Percentiles rank a stretch among this genome's conserved stretches.
These are phyloP conservation scores for Crypturellus tataupa DNA, from an alignment of 2,797 vertebrate species.

Conservation along the genomic window DNA sequence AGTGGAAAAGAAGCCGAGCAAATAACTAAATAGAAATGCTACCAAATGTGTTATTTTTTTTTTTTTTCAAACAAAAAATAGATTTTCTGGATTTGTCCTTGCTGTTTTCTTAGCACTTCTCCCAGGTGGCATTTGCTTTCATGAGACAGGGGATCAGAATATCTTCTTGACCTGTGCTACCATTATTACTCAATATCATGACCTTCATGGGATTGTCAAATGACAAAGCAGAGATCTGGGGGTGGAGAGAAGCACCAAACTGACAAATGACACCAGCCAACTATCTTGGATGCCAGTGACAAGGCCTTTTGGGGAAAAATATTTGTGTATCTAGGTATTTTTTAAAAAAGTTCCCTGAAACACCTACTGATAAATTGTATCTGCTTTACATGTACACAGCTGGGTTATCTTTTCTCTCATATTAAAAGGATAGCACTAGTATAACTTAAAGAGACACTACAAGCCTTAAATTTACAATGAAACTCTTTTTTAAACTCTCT, in stretches of 20 bases:
- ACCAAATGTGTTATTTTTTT: background rate
- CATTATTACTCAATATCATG: slow-evolving; percentile 41
- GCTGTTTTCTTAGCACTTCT: background rate
- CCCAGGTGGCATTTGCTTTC: background rate
- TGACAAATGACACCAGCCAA: slow-evolving; percentile 34
- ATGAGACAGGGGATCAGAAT: background rate
- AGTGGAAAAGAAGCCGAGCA: background rate
- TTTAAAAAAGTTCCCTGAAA: background rate
- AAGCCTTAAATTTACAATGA: background rate
- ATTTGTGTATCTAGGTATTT: background rate
- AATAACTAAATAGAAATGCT: background rate
- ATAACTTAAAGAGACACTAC: background rate
- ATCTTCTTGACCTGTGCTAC: slow-evolving; percentile 57
- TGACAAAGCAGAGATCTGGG: slow-evolving; percentile 49
- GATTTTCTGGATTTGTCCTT: background rate
- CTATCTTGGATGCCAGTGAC: slow-evolving; percentile 6
- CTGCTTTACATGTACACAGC: rapidly evolving
- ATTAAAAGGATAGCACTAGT: background rate
- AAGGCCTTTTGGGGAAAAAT: background rate
- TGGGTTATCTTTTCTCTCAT: background rate
- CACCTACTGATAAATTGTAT: background rate
- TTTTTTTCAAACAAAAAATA: background rate
- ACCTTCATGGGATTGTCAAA: slow-evolving; percentile 53
- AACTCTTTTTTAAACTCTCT: background rate
- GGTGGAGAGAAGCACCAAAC: slow-evolving; percentile 30